phyloP scores from a whole-genome alignment of 2,113 vertebrate genomes.

The Pantherophis guttatus region DNA sequence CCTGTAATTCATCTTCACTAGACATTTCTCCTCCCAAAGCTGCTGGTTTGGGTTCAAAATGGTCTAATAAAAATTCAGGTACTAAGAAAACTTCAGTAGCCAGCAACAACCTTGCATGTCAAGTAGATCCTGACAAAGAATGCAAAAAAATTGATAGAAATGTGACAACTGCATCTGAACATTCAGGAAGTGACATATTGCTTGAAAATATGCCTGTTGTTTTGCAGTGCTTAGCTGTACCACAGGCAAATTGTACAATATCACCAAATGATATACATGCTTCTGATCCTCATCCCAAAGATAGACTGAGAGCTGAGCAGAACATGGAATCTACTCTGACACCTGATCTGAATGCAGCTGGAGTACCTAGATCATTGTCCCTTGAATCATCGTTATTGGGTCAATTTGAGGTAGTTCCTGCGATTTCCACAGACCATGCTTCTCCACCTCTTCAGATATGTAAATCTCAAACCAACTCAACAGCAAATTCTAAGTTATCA shows the following conservation, averaged over 20 bases:
- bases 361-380: neutral
- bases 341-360: neutral
- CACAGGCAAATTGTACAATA: neutral
- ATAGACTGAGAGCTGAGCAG: conserved; percentile 29
- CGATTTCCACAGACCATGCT: conserved; percentile 47
- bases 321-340: conserved; percentile 18
- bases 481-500: conserved; percentile 26
- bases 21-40: conserved; percentile 55
- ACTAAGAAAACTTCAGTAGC: conserved; percentile 69
- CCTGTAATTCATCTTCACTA: conserved; percentile 47
- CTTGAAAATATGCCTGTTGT: conserved; percentile 29
- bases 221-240: conserved; percentile 10
- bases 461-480: conserved; percentile 49
- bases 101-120: conserved; percentile 54
- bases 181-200: neutral
- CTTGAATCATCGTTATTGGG: conserved; percentile 42
- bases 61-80: conserved; percentile 75
- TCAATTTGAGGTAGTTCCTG: conserved; percentile 39
- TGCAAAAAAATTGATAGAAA: conserved; percentile 52
- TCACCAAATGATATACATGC: accelerated
- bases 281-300: conserved; percentile 57
- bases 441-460: conserved; percentile 30
- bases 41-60: conserved; percentile 71
- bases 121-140: conserved; percentile 60
- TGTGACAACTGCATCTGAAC: conserved; percentile 21